Base-by-base conservation (phyloP, 2,888 invertebrate genomes). In the Entomobrya proxima region DNA sequence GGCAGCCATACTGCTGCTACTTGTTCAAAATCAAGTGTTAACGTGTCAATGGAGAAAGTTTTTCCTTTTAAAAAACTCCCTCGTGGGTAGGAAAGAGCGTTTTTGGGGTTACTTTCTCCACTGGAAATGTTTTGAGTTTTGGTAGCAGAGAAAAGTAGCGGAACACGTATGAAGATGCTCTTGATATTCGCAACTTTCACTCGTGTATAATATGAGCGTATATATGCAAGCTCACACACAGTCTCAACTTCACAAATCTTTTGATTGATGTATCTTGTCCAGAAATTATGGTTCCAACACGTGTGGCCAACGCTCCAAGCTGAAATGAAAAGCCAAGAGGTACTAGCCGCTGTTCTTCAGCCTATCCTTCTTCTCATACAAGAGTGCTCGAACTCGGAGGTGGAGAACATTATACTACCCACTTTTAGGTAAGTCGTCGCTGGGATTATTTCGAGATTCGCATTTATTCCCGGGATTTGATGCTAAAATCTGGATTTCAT, bases 211-310 rank as follows among this genome's bases (percentile, higher is more conserved):
- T n/a, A n/a, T n/a, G n/a, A n/a, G n/a, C n/a, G n/a, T n/a, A n/a
- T n/a, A n/a, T 47, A 15, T 47, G 47, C n/a, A 47, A 15, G 47
- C 47, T 11, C 15, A 13, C 47, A 47, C 47, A 47, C n/a, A n/a
- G n/a, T n/a, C n/a, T n/a, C n/a, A n/a, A n/a, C n/a, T n/a, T n/a
- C n/a, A n/a, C n/a, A n/a, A n/a, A n/a, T n/a, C n/a, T 37, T 7
- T 7, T 11, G 37, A 37, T 37, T 37, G 11, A 7, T 5, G 37
- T 37, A 7, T 37, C 37, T 7, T 37, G 47, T 13, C 3, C 94
- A 98, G 98, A 98, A 98, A 96, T 93, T 98, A 76, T 96, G 98
- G 94, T 98, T 97, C 94, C 96, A 96, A 92, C 97, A 97, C 92
- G 95, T 98, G 72, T 97, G 98, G 96, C 97, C 98, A 44, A 95